Conservation (phyloP, 2,113 vertebrate genomes). For the Ramphastos sulfuratus region DNA sequence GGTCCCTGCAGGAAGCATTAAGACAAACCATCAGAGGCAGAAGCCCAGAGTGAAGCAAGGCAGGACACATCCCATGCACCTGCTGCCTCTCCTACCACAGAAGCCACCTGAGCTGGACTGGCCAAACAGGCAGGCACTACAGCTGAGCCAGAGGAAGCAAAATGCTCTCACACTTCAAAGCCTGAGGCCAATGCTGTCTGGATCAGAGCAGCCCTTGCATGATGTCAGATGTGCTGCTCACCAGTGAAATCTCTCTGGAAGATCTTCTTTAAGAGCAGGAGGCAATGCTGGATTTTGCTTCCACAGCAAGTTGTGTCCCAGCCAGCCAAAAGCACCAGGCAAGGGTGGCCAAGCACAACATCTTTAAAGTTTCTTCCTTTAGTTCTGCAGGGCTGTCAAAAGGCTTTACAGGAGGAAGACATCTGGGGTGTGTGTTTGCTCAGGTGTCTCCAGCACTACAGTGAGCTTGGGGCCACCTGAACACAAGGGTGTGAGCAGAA, state of each 20-base stretch:
- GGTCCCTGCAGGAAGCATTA: not conserved
- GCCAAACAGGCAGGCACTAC: accelerated
- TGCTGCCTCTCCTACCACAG: not conserved
- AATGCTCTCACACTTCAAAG: no score
- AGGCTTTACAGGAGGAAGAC: not conserved
- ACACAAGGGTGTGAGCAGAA: not conserved
- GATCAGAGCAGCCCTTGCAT: not conserved
- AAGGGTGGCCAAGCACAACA: constrained; percentile 2
- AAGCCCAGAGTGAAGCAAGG: not conserved
- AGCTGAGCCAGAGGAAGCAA: not conserved
- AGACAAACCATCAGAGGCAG: not conserved
- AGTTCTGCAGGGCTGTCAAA: not conserved
- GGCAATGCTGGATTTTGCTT: not conserved
- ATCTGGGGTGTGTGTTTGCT: not conserved
- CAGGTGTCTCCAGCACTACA: not conserved
- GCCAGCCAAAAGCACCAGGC: constrained; percentile 36
- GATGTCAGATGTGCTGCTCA: not conserved
- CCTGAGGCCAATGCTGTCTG: no score
- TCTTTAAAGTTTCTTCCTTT: not conserved
- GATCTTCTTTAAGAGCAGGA: not conserved
- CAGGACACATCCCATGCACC: not conserved
- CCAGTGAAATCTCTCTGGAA: not conserved
- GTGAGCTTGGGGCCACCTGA: not conserved
- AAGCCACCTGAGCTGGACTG: not conserved
- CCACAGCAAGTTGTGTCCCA: accelerated